A percentile compares a stretch with the other conserved stretches of the same genome.
phyloP scores from a whole-genome alignment of 2,888 invertebrate genomes.

The Gastracanthus pulcherrimus region DNA sequence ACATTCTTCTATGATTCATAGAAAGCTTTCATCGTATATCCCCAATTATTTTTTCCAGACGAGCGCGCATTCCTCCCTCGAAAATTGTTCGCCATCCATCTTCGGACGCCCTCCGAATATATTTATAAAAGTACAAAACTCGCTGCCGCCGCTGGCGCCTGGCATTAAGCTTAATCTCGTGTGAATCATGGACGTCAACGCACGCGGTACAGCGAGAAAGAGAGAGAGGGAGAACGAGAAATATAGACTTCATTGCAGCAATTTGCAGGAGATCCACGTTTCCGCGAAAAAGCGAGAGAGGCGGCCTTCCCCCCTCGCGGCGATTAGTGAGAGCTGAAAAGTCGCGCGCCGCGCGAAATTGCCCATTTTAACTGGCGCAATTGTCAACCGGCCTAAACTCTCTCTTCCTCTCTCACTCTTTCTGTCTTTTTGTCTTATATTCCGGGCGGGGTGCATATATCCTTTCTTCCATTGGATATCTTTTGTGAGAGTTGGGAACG shows the following conservation, averaged over 20 bases:
- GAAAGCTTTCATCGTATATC: not conserved
- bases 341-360: conserved; percentile 40
- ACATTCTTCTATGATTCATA: not conserved
- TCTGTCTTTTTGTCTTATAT: not conserved
- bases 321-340: too few relatives aligned
- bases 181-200: conserved; percentile 62
- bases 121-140: conserved; percentile 13
- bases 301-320: conserved; percentile 2
- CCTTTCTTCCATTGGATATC: not conserved
- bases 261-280: conserved; percentile 60
- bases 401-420: not conserved
- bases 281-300: conserved; percentile 43
- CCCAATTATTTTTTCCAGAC: not conserved
- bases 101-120: not conserved
- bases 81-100: not conserved
- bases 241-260: conserved; percentile 57
- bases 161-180: conserved; percentile 57
- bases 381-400: conserved; percentile 17
- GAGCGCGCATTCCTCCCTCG: not conserved
- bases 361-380: conserved; percentile 26
- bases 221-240: not conserved
- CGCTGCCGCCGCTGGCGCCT: not conserved
- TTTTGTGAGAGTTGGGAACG: not conserved
- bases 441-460: not conserved
- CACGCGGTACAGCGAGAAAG: not conserved